A percentile compares a stretch with the other conserved stretches of the same genome.
phyloP scores from a whole-genome alignment of 1,140 invertebrate species.

The Drosophila dunni region DNA sequence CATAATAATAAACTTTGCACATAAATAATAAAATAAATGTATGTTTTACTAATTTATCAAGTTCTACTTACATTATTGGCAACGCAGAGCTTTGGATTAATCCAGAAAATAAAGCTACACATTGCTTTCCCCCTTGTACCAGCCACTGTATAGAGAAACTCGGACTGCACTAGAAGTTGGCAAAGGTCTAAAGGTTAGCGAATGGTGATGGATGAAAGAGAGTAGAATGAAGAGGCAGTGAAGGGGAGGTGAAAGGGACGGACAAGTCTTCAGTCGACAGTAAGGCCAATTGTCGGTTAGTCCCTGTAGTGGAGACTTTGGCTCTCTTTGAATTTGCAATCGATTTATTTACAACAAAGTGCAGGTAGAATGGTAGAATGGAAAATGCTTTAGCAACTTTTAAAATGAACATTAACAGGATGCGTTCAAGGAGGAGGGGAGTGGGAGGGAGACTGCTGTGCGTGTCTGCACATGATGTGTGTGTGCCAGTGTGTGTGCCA shows the following conservation, averaged over 20 bases:
- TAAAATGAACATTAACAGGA: constrained; percentile 29
- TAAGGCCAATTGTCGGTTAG: constrained; percentile 15
- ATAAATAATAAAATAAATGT: no score
- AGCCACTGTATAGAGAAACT: background rate
- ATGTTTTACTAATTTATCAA: background rate
- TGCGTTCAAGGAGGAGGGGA: background rate
- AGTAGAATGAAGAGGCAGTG: background rate
- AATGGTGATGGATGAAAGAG: background rate
- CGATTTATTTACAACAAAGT: constrained; percentile 47
- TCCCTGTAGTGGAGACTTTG: background rate
- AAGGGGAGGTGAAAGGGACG: background rate
- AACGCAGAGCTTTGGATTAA: background rate
- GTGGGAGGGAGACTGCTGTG: constrained; percentile 4
- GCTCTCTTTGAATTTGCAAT: constrained; percentile 43
- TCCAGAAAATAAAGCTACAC: background rate
- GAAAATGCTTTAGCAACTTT: constrained; percentile 55
- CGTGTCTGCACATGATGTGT: constrained; percentile 32
- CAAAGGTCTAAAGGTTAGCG: background rate
- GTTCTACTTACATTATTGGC: background rate
- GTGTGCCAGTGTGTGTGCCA: constrained; percentile 12
- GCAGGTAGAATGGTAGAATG: constrained; percentile 33
- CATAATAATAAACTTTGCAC: no score
- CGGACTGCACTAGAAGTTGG: background rate
- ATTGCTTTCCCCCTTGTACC: background rate
- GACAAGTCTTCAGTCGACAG: constrained; percentile 2